Evolutionary conservation across 2,888 invertebrate species (phyloP), one percentile per base, ranked within the genome.

Genomic region (Hypomecis punctinalis): DNA sequence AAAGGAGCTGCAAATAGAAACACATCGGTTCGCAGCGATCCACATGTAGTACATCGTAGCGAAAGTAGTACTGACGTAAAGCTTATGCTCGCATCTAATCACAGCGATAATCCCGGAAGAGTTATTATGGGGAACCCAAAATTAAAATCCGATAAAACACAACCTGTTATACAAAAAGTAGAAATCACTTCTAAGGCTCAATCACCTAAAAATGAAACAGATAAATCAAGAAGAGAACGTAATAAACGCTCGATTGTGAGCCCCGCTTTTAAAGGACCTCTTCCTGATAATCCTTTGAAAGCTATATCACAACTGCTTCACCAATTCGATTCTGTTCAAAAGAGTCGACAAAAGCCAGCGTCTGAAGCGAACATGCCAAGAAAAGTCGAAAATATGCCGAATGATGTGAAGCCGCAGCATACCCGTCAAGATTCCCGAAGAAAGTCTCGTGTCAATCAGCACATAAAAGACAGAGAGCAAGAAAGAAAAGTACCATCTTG

Each of bases 301-400:
- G 88, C 90, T 23, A 90, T 92, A 73, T 89, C 91, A 37, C 88
- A 90, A 74, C 69, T 92, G 48, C 76, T 91, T 40, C 87, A 87
- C 52, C 86, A 90, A 72, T 83, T 91, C 61, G 90, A 91, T 46
- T 84, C 81, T 63, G 85, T 88, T 7, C 86, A 89, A 75, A 89
- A 85, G 68, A 81, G 68, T n/a, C 82, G 80, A 69, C 77, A 79
- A 33, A 88, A 78, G 65, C 62, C 66, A n/a, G 58, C 33, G 13
- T n/a, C 74, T 10, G 87, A 86, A 35, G 42, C 61, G 5, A 88
- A 80, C 68, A 7, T 63, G 8, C 63, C 56, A 7, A 88, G 78
- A 68, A 88, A 80, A 74, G 5, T 52, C n/a, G 86, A 86, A 23
- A 49, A 62, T 23, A 7, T 62, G n/a, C n/a, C 67, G 0, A 59